Percentiles rank a stretch among this genome's conserved stretches.
phyloP scores from a whole-genome alignment of 2,888 invertebrate species.

The Conomelus anceps region DNA sequence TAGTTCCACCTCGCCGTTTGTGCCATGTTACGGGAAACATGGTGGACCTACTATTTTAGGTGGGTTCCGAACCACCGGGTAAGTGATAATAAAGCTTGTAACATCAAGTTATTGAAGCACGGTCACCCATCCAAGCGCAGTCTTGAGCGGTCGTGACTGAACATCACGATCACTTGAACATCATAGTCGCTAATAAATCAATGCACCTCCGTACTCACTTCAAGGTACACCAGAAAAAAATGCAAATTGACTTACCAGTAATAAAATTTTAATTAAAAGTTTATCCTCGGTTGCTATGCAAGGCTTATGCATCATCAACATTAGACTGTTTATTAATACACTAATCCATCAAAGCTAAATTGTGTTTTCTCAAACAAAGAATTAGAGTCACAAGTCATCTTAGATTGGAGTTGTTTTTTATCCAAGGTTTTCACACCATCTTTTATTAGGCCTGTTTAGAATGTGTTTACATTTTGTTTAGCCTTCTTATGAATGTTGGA shows the following conservation, averaged over 20 bases:
- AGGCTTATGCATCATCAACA: neutral
- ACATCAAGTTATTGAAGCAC: too few relatives aligned
- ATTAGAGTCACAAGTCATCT: neutral
- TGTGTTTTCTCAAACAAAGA: neutral
- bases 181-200: neutral
- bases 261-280: neutral
- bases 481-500: neutral
- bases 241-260: neutral
- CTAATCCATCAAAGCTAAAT: neutral
- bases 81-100: too few relatives aligned
- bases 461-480: neutral
- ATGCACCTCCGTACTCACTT: neutral
- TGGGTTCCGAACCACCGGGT: too few relatives aligned
- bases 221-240: neutral
- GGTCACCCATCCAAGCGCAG: too few relatives aligned
- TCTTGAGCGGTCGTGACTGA: too few relatives aligned
- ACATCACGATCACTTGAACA: too few relatives aligned
- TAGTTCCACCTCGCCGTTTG: too few relatives aligned
- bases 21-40: too few relatives aligned
- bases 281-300: neutral
- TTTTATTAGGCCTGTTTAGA: neutral
- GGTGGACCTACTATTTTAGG: too few relatives aligned
- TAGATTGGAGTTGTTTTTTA: neutral
- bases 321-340: neutral
- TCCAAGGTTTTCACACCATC: neutral